phyloP scores from a whole-genome alignment of 2,113 vertebrate species.

The Leptodactylus fuscus region DNA sequence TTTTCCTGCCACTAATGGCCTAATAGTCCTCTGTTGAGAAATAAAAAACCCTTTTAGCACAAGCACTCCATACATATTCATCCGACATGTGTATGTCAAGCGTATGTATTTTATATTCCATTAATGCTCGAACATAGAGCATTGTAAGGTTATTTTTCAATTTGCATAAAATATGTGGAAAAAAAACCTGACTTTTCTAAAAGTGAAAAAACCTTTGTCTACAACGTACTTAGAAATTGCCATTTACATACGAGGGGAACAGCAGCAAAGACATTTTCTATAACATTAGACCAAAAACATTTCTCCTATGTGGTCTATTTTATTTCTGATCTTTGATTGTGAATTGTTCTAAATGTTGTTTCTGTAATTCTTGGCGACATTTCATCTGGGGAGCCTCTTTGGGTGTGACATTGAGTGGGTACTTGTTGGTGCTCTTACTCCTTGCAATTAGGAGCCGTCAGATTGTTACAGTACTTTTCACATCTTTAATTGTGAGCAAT shows the following conservation, averaged over 20 bases:
- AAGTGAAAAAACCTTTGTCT: neutral
- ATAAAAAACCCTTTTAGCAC: slow-evolving; percentile 19
- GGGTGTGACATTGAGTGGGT: slow-evolving; percentile 25
- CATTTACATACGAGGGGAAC: neutral
- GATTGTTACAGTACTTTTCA: slow-evolving; percentile 35
- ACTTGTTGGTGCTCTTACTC: neutral
- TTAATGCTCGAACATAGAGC: neutral
- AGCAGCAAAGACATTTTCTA: neutral
- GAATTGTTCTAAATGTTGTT: neutral
- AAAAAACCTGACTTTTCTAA: too few relatives aligned
- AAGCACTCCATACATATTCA: neutral
- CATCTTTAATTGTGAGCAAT: slow-evolving; percentile 32
- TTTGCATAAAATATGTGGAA: neutral
- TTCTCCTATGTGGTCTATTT: neutral
- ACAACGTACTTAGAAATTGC: neutral
- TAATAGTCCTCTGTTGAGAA: slow-evolving; percentile 5
- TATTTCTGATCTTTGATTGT: neutral
- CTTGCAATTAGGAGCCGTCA: slow-evolving; percentile 30
- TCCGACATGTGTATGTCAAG: neutral
- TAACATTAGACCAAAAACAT: neutral
- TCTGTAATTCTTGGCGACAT: slow-evolving; percentile 9
- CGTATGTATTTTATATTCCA: neutral
- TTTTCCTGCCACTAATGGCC: slow-evolving; percentile 28
- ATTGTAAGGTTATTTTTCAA: neutral
- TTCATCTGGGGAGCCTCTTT: slow-evolving; percentile 25